Percentiles rank a stretch among this genome's conserved stretches.
These are phyloP conservation scores for Drosophila yakuba DNA, from an alignment of 1,140 invertebrate species.

Conservation along the genomic window DNA sequence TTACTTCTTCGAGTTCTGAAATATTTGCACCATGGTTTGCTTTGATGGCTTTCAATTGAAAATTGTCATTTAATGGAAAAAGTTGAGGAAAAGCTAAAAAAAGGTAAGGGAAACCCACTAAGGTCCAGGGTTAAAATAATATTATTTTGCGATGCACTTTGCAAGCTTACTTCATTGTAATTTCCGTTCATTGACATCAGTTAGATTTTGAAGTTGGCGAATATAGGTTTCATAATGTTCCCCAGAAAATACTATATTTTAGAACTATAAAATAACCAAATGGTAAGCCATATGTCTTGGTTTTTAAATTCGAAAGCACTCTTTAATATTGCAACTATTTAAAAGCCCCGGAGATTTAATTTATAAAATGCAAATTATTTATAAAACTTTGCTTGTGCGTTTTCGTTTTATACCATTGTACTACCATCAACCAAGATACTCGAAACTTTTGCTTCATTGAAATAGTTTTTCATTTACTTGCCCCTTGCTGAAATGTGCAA, in stretches of 20 bases:
- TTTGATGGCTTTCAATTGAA: conserved; percentile 51
- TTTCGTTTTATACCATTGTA: conserved; percentile 24
- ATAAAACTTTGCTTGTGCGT: background rate
- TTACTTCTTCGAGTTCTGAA: conserved; percentile 42
- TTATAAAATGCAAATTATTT: background rate
- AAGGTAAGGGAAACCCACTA: background rate
- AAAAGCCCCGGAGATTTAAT: no score
- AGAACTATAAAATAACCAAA: no score
- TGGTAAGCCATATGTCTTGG: no score
- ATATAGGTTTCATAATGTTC: background rate
- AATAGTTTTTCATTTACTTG: conserved; percentile 80
- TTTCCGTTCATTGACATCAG: background rate
- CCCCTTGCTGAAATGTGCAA: conserved; percentile 59
- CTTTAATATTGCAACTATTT: no score
- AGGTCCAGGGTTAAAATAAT: conserved; percentile 31
- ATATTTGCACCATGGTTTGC: conserved; percentile 39
- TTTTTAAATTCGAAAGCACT: no score
- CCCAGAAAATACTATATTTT: no score
- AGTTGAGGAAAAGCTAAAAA: conserved; percentile 1
- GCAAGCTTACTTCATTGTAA: conserved; percentile 20
- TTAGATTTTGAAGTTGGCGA: background rate
- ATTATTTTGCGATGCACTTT: conserved; percentile 41
- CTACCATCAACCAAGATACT: conserved; percentile 48
- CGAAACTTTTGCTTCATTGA: conserved; percentile 75
- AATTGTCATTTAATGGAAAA: conserved; percentile 39